Evolutionary conservation across 2,113 vertebrate genomes (phyloP), one percentile per base, ranked within the genome.

Genomic region (Zosterops lateralis): DNA sequence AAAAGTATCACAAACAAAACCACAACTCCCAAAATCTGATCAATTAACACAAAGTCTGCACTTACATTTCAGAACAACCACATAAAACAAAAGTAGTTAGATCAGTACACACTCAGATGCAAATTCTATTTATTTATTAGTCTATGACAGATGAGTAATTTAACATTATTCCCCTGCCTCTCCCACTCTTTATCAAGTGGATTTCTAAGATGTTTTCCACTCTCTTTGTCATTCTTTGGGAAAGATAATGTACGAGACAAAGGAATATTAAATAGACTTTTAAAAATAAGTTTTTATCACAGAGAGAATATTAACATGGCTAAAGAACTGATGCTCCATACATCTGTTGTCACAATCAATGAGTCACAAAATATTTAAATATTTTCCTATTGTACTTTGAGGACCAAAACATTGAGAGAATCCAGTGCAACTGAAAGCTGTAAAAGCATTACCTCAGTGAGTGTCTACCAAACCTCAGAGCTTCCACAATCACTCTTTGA

Each of bases 191-290:
- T 61, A 80, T 36, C 17, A 90, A 93, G 32, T 56, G 36, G 19
- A 34, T 88, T 95, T 88, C 44, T 91, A 64, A 85, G 15, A 7
- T 10, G 60, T 83, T 92, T 89, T 66, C 74, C 78, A 86, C 48
- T 87, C 21, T 73, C 64, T 73, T 42, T 91, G 62, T 58, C 78
- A 79, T 65, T 92, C 58, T 70, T 48, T 72, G 56, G 32, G 71
- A 90, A 85, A 90, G 65, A 32, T 95, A 93, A 94, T 13, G 8
- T 28, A 34, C 65, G 91, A 71, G 31, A 83, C 56, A 85, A 93
- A 95, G 32, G 62, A 79, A 74, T 70, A 91, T 29, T 57, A 73
- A 89, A 51, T 7, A 77, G 47, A 26, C 25, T 62, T 58, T 60
- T 29, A 6, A 68, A 93, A 93, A 32, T 44, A 61, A 42, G 8